These are phyloP conservation scores for Ceramica pisi DNA, from an alignment of 2,888 invertebrate genomes.

Conservation along the genomic window DNA sequence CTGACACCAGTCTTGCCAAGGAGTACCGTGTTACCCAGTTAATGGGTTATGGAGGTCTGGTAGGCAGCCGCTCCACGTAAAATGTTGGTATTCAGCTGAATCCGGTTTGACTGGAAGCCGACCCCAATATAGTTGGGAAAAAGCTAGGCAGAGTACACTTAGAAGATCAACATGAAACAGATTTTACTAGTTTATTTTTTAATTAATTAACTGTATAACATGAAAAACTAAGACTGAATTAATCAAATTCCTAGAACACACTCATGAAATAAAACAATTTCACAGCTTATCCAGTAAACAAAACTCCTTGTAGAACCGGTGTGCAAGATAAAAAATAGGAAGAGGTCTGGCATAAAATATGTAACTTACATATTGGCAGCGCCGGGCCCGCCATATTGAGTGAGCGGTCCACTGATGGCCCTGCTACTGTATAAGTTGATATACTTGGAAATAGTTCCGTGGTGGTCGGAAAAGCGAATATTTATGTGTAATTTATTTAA, in stretches of 20 bases:
- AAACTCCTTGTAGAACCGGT: conserved; percentile 62
- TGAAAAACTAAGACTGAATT: too few relatives aligned
- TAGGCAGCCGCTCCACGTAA: too few relatives aligned
- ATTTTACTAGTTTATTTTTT: not conserved
- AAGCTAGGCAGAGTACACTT: too few relatives aligned
- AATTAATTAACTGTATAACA: too few relatives aligned
- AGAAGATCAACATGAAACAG: too few relatives aligned
- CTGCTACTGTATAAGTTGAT: conserved; percentile 38
- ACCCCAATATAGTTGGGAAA: too few relatives aligned
- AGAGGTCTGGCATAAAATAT: conserved; percentile 85
- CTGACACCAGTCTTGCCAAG: too few relatives aligned
- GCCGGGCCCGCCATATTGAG: conserved; percentile 82
- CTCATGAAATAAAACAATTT: not conserved
- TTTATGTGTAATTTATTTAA: not conserved
- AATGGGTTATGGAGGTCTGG: too few relatives aligned
- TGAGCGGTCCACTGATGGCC: conserved; percentile 67
- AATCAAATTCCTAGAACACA: not conserved
- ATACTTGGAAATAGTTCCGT: conserved; percentile 33
- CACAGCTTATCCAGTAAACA: conserved; percentile 60
- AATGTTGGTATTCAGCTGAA: too few relatives aligned
- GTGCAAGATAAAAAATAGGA: conserved; percentile 81
- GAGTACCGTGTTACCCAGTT: too few relatives aligned
- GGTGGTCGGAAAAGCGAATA: not conserved
- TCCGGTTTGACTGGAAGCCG: too few relatives aligned
- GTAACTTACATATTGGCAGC: conserved; percentile 88